A percentile compares a stretch with the other conserved stretches of the same genome.
phyloP scores from a whole-genome alignment of 2,888 invertebrate species.

The Sepiola atlantica region DNA sequence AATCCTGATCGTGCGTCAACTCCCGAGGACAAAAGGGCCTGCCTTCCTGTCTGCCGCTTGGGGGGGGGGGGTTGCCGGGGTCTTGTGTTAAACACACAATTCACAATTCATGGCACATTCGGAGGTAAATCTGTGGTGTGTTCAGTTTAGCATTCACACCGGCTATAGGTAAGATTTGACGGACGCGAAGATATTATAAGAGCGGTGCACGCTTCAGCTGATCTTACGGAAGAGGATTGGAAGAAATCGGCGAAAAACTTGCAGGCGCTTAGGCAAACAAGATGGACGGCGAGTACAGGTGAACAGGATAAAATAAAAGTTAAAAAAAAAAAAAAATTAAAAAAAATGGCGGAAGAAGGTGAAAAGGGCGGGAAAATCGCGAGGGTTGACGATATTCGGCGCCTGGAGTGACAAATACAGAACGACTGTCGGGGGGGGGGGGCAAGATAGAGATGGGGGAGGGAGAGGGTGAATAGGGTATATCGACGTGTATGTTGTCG shows the following conservation, averaged over 20 bases:
- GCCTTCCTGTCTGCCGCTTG: neutral
- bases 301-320: neutral
- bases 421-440: neutral
- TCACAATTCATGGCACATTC: slow-evolving; percentile 21
- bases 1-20: neutral
- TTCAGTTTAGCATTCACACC: slow-evolving; percentile 19
- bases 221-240: neutral
- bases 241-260: neutral
- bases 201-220: slow-evolving; percentile 32
- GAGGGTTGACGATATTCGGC: neutral
- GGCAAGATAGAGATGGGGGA: neutral
- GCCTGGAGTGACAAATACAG: neutral
- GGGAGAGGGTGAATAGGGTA: too few species aligned
- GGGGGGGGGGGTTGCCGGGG: neutral
- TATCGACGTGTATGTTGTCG: too few species aligned
- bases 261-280: neutral
- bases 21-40: neutral
- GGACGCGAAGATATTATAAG: neutral
- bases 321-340: neutral
- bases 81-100: neutral
- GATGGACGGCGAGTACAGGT: slow-evolving; percentile 3
- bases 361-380: neutral
- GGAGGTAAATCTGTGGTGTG: neutral
- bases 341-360: neutral
- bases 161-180: slow-evolving; percentile 19